Evolutionary conservation across 2,888 invertebrate genomes (phyloP), one percentile per base, ranked within the genome.

Genomic region (Ennomos quercinarius): DNA sequence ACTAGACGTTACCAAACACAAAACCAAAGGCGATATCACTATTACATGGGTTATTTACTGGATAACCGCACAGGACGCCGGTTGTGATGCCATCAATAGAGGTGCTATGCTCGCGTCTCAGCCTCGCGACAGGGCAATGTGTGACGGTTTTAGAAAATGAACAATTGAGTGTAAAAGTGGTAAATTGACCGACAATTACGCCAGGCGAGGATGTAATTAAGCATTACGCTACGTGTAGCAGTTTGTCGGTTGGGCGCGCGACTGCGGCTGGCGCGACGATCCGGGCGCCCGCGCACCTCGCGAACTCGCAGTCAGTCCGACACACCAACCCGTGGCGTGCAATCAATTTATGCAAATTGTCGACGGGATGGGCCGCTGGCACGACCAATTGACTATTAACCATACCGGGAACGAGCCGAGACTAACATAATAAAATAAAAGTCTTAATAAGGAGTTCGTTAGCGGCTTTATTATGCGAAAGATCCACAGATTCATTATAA

Each of bases 261-360:
- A 90, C 91, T 91, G 90, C 78, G 83, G 77, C 76, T 76, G 73
- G 61, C 68, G 72, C 70, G 27, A 17, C 57, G 52, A 41, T 48
- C 38, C 37, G 59, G 38, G 50, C 60, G 60, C 55, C 47, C 51
- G 55, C 69, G 70, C 70, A 68, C 72, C 66, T 44, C 57, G 57
- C 46, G 37, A 13, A n/a, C 17, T 39, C n/a, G 51, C 49, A 27
- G 6, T 27, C 56, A 51, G 64, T 68, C 64, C 74, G 75, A 80
- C 82, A 82, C 81, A 81, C 78, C 79, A 75, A 73, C 76, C 78
- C 75, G 80, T 79, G 76, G 77, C 78, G 77, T 81, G 85, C 86
- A 83, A 91, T 90, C 90, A 90, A 91, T 91, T 91, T 86, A 92
- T 92, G 91, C 86, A 91, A 91, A 92, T 91, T 87, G 83, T 74